Base-by-base conservation (phyloP, 2,888 invertebrate genomes). In the Hyposoter dolosus region DNA sequence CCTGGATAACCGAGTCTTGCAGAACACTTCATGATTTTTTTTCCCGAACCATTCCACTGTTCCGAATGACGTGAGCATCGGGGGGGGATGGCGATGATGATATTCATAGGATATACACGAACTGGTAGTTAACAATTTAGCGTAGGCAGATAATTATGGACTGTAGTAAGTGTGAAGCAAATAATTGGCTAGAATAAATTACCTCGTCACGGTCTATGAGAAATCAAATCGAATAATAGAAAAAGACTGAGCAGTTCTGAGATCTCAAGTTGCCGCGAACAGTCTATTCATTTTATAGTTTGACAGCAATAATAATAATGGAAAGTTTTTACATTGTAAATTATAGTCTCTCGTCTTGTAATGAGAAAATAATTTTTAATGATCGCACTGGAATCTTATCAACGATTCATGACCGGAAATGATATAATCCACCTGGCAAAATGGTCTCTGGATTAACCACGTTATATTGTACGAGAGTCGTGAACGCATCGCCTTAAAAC, bases 381-480 rank as follows among this genome's bases (percentile, higher is more conserved):
- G 19, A 45, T 43, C 1, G 28, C 1, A 12, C 28, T 60, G 60
- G 28, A 28, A 28, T 28, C 3, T 28, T 60, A 60, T 60, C 60
- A 28, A 60, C 5, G 60, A 28, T 60, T 4, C 5, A 28, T 28
- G 28, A 28, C 28, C 28, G 28, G 60, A 60, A 28, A 28, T 60
- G 15, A 60, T 60, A 60, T 60, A 60, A 60, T 60, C 60, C 60
- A 60, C 28, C 28, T 60, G 60, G 60, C 28, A 60, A 60, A 15
- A 60, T 60, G 60, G 28, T 23, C 12, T 56, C 12, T 56, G 12
- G 23, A 23, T 56, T 28, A 12, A 56, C 23, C 56, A 15, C 56
- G 12, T 28, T 56, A 60, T 60, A 3, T 1, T 53, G 53, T 10
- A 56, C 56, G 28, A 23, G 10, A 28, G 15, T 60, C 28, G 60